phyloP scores from a whole-genome alignment of 2,888 invertebrate species.

The Parnassius orleans region DNA sequence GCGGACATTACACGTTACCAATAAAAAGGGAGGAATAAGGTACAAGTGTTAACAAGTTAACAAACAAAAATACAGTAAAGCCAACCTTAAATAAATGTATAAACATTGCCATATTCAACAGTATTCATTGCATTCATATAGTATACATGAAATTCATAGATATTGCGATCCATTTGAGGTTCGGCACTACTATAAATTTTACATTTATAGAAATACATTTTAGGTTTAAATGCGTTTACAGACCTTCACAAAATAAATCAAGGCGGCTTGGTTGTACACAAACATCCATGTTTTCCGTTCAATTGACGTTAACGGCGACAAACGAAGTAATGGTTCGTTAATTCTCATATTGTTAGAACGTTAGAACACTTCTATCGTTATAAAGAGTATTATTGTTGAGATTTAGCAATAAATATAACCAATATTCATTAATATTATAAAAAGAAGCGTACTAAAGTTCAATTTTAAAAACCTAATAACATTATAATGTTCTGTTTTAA shows the following conservation, averaged over 20 bases:
- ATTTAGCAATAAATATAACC: conserved; percentile 16
- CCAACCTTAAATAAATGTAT: no score
- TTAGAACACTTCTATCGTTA: conserved; percentile 24
- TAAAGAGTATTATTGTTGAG: conserved; percentile 20
- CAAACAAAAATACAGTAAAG: no score
- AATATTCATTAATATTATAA: conserved; percentile 15
- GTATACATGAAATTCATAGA: no score
- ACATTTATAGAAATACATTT: background rate
- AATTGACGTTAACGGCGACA: conserved; percentile 26
- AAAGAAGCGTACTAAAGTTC: background rate
- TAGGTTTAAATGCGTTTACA: background rate
- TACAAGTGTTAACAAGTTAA: no score
- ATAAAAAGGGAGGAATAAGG: no score
- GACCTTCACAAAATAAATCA: conserved; percentile 20
- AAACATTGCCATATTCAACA: no score
- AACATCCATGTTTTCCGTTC: conserved; percentile 26
- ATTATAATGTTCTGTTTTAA: no score
- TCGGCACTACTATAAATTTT: no score
- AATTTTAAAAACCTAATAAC: no score
- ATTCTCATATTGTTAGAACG: conserved; percentile 23
- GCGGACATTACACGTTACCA: no score
- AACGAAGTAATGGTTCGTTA: conserved; percentile 28
- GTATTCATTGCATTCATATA: no score
- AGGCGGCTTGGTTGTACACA: conserved; percentile 14
- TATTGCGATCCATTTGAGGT: no score